Conservation (phyloP, 2,888 invertebrate species). For the Frankliniella intonsa region DNA sequence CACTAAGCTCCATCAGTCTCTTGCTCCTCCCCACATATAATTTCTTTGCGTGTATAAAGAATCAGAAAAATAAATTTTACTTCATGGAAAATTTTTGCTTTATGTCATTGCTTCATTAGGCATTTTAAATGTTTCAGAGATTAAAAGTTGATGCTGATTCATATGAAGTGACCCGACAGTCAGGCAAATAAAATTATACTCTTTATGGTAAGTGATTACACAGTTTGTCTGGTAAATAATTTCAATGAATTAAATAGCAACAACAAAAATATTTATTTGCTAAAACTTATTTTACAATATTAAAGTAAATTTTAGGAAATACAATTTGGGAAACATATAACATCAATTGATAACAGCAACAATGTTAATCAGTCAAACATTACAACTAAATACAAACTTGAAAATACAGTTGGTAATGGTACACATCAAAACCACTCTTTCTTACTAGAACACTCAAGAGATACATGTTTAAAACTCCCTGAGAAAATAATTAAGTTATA, state of each 20-base stretch:
- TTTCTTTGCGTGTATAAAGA: too few relatives aligned
- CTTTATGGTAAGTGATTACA: too few relatives aligned
- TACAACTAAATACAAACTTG: not conserved
- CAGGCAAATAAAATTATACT: too few relatives aligned
- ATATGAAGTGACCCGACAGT: too few relatives aligned
- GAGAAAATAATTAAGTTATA: not conserved
- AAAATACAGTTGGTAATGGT: not conserved
- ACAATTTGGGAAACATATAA: not conserved
- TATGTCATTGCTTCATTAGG: too few relatives aligned
- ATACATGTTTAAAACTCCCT: not conserved
- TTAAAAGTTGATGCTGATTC: too few relatives aligned
- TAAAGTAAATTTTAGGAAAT: not conserved
- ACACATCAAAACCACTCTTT: not conserved
- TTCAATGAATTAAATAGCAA: not conserved
- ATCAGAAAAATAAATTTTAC: too few relatives aligned
- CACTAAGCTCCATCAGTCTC: constrained; percentile 74
- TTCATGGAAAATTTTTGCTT: too few relatives aligned
- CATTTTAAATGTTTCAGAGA: too few relatives aligned
- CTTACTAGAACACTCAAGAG: not conserved
- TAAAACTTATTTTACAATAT: not conserved
- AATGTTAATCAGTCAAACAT: not conserved
- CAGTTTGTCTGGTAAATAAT: not conserved
- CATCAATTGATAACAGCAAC: not conserved
- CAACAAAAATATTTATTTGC: not conserved
- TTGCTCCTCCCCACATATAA: constrained; percentile 54